Percentiles rank a stretch among this genome's conserved stretches.
These are phyloP conservation scores for Solen grandis DNA, from an alignment of 1,140 invertebrate genomes.

Conservation along the genomic window DNA sequence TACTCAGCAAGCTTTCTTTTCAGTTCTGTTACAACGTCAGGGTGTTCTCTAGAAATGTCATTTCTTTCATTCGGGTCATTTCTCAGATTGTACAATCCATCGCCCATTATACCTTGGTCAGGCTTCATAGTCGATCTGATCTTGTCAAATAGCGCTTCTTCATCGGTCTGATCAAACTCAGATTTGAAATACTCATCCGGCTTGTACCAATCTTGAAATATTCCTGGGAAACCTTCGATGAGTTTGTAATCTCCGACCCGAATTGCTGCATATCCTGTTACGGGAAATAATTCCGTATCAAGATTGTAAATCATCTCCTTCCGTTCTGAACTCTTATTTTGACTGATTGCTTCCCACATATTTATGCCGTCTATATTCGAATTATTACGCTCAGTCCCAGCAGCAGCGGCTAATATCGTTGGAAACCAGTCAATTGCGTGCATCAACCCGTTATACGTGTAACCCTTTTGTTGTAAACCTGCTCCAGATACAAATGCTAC, in stretches of 20 bases:
- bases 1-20: slow-evolving; percentile 48
- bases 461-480: slow-evolving; percentile 51
- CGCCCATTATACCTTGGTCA: neutral
- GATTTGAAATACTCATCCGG: slow-evolving; percentile 27
- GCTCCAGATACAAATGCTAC: slow-evolving; percentile 63
- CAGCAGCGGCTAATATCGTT: slow-evolving; percentile 69
- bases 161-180: neutral
- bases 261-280: slow-evolving; percentile 71
- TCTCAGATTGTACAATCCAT: slow-evolving; percentile 33
- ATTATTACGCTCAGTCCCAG: slow-evolving; percentile 45
- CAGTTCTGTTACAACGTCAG: slow-evolving; percentile 48
- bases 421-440: slow-evolving; percentile 76
- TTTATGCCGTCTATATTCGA: slow-evolving; percentile 63
- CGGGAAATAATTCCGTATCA: slow-evolving; percentile 32
- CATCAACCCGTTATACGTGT: slow-evolving; percentile 68
- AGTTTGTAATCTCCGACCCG: slow-evolving; percentile 65
- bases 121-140: neutral
- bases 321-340: slow-evolving; percentile 38
- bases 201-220: slow-evolving; percentile 60
- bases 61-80: slow-evolving; percentile 59
- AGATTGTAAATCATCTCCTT: slow-evolving; percentile 69
- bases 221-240: slow-evolving; percentile 62
- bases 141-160: neutral
- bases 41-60: slow-evolving; percentile 49
- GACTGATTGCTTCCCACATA: slow-evolving; percentile 58